phyloP scores from a whole-genome alignment of 2,797 vertebrate species.

The Cirrhinus molitorella region DNA sequence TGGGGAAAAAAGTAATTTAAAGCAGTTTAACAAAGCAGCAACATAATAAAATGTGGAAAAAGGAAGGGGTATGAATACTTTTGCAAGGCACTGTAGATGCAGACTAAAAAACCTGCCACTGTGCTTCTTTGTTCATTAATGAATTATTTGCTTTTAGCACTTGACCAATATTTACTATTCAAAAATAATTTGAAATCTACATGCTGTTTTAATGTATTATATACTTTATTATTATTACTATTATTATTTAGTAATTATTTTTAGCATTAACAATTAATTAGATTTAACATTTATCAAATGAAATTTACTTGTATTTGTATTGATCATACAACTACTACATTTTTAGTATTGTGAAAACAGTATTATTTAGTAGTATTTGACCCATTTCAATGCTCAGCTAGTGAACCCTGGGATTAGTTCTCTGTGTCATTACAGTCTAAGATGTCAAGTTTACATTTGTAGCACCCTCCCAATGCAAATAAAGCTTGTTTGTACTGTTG shows the following conservation, averaged over 20 bases:
- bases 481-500: slow-evolving; percentile 52
- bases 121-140: not conserved
- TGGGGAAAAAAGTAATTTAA: too few species aligned
- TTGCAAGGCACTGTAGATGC: not conserved
- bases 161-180: not conserved
- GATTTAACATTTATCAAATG: not conserved
- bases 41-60: too few species aligned
- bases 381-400: not conserved
- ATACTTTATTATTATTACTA: too few species aligned
- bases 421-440: slow-evolving; percentile 2
- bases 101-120: not conserved
- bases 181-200: not conserved
- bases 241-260: not conserved
- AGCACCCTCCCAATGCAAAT: slow-evolving; percentile 56
- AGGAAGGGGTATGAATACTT: too few species aligned
- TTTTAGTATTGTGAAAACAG: not conserved
- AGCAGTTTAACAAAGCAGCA: too few species aligned
- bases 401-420: not conserved
- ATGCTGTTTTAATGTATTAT: too few species aligned
- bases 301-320: not conserved
- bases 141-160: not conserved
- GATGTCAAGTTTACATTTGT: slow-evolving; percentile 46
- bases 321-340: not conserved
- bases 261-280: not conserved
- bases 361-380: not conserved